Evolutionary conservation across 2,888 invertebrate genomes (phyloP).

Genomic region (Brenthis daphne): DNA sequence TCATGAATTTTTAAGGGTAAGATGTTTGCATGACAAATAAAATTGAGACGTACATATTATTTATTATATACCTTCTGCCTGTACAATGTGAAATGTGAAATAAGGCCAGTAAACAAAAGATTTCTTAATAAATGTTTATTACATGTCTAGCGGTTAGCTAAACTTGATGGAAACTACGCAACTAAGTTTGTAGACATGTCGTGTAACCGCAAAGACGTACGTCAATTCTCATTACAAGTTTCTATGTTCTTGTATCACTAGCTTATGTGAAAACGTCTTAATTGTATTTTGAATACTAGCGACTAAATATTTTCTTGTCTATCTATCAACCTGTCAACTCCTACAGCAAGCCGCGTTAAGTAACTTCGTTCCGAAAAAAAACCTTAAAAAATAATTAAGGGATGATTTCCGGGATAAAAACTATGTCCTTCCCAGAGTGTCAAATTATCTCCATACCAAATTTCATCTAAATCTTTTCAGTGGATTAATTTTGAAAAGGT

Average conservation of each 20-base stretch:
- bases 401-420: no score
- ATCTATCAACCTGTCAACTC: no score
- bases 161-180: constrained; percentile 29
- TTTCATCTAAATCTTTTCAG: no score
- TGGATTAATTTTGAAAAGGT: no score
- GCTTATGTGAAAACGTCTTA: constrained; percentile 9
- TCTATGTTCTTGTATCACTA: constrained; percentile 19
- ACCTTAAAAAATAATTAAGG: no score
- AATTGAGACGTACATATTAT: not conserved
- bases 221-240: constrained; percentile 38
- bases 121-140: constrained; percentile 30
- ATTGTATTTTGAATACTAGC: not conserved
- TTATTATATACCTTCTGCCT: not conserved
- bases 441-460: no score
- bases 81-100: not conserved
- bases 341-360: no score
- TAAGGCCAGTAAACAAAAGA: not conserved
- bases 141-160: constrained; percentile 30
- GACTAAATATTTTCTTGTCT: not conserved
- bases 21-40: not conserved
- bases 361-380: no score
- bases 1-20: not conserved
- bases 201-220: constrained; percentile 27
- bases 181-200: constrained; percentile 33
- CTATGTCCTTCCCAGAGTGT: no score